These are phyloP conservation scores for Centroberyx gerrardi DNA, from an alignment of 2,797 vertebrate species.

Conservation along the genomic window DNA sequence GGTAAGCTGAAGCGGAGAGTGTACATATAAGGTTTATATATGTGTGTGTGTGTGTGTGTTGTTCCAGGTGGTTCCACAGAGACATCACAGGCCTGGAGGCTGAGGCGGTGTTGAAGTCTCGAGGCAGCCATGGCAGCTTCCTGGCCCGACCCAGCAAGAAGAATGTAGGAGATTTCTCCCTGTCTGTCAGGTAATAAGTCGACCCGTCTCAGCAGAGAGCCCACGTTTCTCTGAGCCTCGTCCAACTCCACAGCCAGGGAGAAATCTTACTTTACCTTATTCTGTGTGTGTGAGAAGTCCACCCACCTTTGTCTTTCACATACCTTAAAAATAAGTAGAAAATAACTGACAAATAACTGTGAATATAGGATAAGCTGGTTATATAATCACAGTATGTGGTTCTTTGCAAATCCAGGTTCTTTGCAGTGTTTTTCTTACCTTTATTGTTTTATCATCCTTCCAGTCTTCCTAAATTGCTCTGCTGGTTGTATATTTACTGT, in stretches of 20 bases:
- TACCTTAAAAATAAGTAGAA: background rate
- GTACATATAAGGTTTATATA: background rate
- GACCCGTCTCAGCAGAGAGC: background rate
- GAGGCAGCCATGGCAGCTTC: conserved; percentile 94
- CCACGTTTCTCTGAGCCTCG: background rate
- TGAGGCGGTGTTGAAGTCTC: conserved; percentile 90
- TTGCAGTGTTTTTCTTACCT: background rate
- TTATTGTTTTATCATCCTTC: background rate
- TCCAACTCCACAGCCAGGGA: background rate
- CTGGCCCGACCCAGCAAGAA: conserved; percentile 95
- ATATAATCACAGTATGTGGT: background rate
- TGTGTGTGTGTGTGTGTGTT: conserved; percentile 7
- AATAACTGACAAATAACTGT: background rate
- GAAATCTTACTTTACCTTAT: background rate
- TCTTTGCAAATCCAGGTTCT: background rate
- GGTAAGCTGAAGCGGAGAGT: background rate
- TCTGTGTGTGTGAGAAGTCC: background rate
- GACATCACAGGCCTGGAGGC: conserved; percentile 93
- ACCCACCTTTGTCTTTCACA: background rate
- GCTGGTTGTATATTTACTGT: background rate
- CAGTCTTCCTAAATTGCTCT: background rate
- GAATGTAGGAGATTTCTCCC: conserved; percentile 93
- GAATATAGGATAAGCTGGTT: background rate
- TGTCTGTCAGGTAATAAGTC: conserved; percentile 92
- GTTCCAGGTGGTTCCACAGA: conserved; percentile 96